phyloP scores from a whole-genome alignment of 2,113 vertebrate species.

The Notiomystis cincta region DNA sequence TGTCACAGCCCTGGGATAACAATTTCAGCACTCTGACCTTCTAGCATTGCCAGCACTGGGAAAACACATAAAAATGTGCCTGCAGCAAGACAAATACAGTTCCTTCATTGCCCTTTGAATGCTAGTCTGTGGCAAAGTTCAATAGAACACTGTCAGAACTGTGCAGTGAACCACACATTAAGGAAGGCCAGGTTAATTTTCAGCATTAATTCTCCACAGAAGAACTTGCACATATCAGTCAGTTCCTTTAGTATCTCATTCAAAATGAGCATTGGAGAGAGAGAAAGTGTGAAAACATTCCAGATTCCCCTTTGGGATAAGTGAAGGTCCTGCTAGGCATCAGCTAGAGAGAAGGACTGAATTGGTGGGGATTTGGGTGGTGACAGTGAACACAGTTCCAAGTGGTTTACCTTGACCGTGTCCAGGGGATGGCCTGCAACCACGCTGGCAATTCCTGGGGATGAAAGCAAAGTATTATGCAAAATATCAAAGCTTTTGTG shows the following conservation, averaged over 20 bases:
- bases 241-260: background rate
- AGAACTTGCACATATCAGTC: accelerated
- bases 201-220: background rate
- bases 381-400: background rate
- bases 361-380: background rate
- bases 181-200: background rate
- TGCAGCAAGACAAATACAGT: background rate
- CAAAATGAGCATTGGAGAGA: background rate
- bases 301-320: background rate
- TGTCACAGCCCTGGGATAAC: background rate
- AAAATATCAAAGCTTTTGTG: background rate
- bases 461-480: slow-evolving; percentile 10
- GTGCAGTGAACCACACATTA: background rate
- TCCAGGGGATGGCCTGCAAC: slow-evolving; percentile 79
- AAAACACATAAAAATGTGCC: background rate
- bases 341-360: background rate
- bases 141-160: background rate
- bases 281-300: background rate
- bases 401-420: slow-evolving; percentile 77
- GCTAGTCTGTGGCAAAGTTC: background rate
- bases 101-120: background rate
- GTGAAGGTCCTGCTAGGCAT: background rate
- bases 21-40: background rate
- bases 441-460: slow-evolving; percentile 74
- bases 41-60: background rate